Conservation (phyloP, 2,113 vertebrate species). For the Chloropsis cyanopogon region DNA sequence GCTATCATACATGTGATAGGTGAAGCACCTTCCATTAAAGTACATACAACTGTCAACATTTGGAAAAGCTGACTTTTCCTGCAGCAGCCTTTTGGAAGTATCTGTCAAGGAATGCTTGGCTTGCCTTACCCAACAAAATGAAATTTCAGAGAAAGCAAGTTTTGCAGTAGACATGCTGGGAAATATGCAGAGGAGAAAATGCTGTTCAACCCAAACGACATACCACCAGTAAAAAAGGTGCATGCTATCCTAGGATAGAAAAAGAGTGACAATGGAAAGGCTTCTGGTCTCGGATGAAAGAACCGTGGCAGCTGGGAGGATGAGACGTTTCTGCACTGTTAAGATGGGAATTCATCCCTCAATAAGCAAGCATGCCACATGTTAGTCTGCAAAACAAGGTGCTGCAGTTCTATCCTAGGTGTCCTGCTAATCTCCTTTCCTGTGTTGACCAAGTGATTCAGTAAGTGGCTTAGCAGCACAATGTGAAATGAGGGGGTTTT, state of each 20-base stretch:
- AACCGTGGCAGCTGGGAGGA: background rate
- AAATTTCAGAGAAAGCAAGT: background rate
- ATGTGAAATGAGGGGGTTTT: background rate
- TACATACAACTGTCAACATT: background rate
- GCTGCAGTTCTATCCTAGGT: background rate
- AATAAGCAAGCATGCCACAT: background rate
- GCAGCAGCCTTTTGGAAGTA: background rate
- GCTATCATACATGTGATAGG: background rate
- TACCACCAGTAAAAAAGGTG: background rate
- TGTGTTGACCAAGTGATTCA: background rate
- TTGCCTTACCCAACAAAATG: background rate
- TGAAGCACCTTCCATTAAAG: background rate
- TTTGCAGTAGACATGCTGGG: background rate
- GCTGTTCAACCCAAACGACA: background rate
- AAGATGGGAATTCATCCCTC: background rate
- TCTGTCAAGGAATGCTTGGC: background rate
- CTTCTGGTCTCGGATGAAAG: background rate
- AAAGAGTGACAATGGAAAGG: background rate
- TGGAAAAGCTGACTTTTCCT: background rate
- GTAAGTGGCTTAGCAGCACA: background rate
- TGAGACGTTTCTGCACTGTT: background rate
- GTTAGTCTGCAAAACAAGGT: background rate
- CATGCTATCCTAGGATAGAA: background rate
- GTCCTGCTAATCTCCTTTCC: background rate
- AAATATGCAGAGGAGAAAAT: background rate